Conservation (phyloP, 2,888 invertebrate species). For the Cylloceria caligata region DNA sequence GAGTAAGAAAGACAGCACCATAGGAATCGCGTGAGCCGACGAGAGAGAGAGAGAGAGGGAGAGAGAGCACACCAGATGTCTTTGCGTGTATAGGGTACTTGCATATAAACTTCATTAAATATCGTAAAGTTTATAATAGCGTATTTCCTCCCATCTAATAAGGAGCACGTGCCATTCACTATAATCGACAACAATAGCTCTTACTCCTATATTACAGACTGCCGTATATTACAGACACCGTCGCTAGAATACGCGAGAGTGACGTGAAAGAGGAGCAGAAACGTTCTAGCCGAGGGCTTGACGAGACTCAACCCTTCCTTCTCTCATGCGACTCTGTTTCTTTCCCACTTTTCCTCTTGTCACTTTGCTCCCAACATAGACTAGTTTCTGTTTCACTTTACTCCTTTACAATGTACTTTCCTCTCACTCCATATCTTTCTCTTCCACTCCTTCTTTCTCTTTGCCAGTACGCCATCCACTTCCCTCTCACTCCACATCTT, state of each 20-base stretch:
- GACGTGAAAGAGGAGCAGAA: conserved; percentile 25
- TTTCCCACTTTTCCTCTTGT: conserved; percentile 28
- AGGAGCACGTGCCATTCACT: neutral
- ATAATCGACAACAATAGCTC: neutral
- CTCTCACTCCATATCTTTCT: conserved; percentile 15
- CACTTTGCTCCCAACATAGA: conserved; percentile 33
- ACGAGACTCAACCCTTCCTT: conserved; percentile 59
- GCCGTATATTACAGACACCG: neutral
- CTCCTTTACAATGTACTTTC: conserved; percentile 38
- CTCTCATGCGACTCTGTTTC: conserved; percentile 33
- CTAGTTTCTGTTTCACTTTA: conserved; percentile 40
- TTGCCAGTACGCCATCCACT: conserved; percentile 10
- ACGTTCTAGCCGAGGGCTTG: conserved; percentile 49
- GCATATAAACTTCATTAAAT: neutral
- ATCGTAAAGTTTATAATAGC: neutral
- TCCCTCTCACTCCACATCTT: conserved; percentile 14
- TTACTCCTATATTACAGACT: neutral
- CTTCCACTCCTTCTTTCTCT: conserved; percentile 49
- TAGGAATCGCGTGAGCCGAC: too few relatives aligned
- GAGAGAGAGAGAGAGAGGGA: too few relatives aligned
- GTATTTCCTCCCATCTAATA: neutral
- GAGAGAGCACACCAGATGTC: too few relatives aligned
- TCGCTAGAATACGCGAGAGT: neutral
- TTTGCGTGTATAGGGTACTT: neutral
- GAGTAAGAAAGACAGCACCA: too few relatives aligned